Percentiles rank a stretch among this genome's conserved stretches.
These are phyloP conservation scores for Latrodectus elegans DNA, from an alignment of 2,888 invertebrate species.

Conservation along the genomic window DNA sequence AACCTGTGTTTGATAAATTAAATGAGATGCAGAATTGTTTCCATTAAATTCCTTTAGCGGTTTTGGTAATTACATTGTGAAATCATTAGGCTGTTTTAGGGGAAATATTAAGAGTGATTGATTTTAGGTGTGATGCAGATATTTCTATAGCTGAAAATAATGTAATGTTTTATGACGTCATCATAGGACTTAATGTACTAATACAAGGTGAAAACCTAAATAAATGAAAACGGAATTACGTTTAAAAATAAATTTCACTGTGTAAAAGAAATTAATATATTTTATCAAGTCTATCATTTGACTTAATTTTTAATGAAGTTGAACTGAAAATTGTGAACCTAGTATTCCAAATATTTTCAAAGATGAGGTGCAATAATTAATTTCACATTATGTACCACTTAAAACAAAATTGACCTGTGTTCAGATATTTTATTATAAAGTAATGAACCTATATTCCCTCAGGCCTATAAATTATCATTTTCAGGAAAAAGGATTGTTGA, in stretches of 20 bases:
- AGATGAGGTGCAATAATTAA: neutral
- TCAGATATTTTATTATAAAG: neutral
- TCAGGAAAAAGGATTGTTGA: slow-evolving; percentile 3
- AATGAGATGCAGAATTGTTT: neutral
- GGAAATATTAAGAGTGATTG: neutral
- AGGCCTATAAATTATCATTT: neutral
- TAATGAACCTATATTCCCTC: slow-evolving; percentile 3
- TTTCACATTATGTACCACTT: neutral
- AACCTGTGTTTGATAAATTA: no score
- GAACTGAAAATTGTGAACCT: neutral
- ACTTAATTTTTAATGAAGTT: neutral
- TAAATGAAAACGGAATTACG: neutral
- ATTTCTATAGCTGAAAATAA: neutral
- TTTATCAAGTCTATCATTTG: neutral
- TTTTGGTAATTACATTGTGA: neutral
- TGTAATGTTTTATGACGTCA: neutral
- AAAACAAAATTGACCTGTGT: slow-evolving; percentile 1
- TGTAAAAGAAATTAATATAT: neutral
- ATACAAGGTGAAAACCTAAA: neutral
- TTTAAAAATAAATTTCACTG: neutral
- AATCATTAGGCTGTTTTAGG: neutral
- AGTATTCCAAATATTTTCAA: neutral
- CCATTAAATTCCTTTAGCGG: neutral
- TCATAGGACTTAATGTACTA: neutral
- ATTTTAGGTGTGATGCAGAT: neutral